phyloP scores from a whole-genome alignment of 2,888 invertebrate genomes.

The Ophion ventricosus region DNA sequence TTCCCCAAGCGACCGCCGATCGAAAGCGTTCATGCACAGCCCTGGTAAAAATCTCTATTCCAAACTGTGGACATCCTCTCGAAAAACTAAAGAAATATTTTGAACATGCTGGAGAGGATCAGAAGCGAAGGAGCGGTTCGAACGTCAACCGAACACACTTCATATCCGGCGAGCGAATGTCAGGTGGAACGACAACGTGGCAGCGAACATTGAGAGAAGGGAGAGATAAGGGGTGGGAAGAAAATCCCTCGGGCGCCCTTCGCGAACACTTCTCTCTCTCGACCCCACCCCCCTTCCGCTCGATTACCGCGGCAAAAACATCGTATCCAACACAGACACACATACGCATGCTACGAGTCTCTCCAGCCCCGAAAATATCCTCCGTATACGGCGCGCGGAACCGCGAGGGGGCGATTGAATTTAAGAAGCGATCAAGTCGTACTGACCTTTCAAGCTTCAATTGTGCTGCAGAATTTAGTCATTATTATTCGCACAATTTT shows the following conservation, averaged over 20 bases:
- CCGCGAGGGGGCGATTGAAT: background rate
- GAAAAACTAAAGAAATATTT: constrained; percentile 15
- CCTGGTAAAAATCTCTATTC: constrained; percentile 11
- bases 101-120: constrained; percentile 28
- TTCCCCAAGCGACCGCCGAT: constrained; percentile 45
- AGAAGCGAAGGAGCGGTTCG: constrained; percentile 29
- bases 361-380: constrained; percentile 20
- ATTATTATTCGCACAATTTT: background rate
- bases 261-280: constrained; percentile 59
- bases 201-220: constrained; percentile 70
- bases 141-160: constrained; percentile 50
- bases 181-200: constrained; percentile 76
- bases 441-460: background rate
- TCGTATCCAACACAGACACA: constrained; percentile 30
- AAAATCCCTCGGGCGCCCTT: constrained; percentile 62
- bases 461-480: background rate
- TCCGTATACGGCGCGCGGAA: constrained; percentile 11
- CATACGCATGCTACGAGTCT: constrained; percentile 26
- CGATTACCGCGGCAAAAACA: constrained; percentile 45
- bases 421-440: background rate
- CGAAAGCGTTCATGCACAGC: constrained; percentile 46
- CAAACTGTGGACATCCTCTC: constrained; percentile 6
- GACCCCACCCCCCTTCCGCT: constrained; percentile 45
- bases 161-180: constrained; percentile 69
- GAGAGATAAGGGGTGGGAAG: constrained; percentile 47